Evolutionary conservation across 2,888 invertebrate species (phyloP).

Genomic region (Rhorus exstirpatorius): DNA sequence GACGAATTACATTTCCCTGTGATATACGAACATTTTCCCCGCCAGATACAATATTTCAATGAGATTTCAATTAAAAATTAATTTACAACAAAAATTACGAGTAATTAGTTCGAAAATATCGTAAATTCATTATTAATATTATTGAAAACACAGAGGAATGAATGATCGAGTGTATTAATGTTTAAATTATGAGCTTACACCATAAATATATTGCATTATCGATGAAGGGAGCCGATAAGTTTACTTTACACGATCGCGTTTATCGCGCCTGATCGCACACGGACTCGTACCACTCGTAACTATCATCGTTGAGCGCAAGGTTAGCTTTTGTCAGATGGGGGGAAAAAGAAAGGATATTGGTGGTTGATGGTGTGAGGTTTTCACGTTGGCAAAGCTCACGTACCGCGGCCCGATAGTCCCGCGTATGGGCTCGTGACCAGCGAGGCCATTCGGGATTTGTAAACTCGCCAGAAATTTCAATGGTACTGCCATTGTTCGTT

Average conservation of each 20-base stretch:
- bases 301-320: slow-evolving; percentile 18
- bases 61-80: not conserved
- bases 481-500: slow-evolving; percentile 64
- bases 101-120: too few species aligned
- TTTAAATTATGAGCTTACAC: too few species aligned
- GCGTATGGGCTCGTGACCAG: slow-evolving; percentile 32
- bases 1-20: slow-evolving; percentile 52
- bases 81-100: too few species aligned
- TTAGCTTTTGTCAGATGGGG: slow-evolving; percentile 29
- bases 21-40: slow-evolving; percentile 31
- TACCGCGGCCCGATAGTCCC: slow-evolving; percentile 28
- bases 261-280: slow-evolving; percentile 36
- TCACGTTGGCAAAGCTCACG: slow-evolving; percentile 43
- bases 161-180: not conserved
- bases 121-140: too few species aligned
- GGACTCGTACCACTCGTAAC: slow-evolving; percentile 21
- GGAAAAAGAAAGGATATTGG: not conserved
- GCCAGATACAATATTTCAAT: not conserved
- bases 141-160: too few species aligned
- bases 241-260: slow-evolving; percentile 1
- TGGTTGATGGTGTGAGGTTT: not conserved
- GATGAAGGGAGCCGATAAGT: not conserved
- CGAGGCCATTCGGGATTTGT: slow-evolving; percentile 51
- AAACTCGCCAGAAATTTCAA: slow-evolving; percentile 69
- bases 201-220: too few species aligned